A percentile compares a stretch with the other conserved stretches of the same genome.
phyloP scores from a whole-genome alignment of 2,113 vertebrate genomes.

The Platycercus adscitus region DNA sequence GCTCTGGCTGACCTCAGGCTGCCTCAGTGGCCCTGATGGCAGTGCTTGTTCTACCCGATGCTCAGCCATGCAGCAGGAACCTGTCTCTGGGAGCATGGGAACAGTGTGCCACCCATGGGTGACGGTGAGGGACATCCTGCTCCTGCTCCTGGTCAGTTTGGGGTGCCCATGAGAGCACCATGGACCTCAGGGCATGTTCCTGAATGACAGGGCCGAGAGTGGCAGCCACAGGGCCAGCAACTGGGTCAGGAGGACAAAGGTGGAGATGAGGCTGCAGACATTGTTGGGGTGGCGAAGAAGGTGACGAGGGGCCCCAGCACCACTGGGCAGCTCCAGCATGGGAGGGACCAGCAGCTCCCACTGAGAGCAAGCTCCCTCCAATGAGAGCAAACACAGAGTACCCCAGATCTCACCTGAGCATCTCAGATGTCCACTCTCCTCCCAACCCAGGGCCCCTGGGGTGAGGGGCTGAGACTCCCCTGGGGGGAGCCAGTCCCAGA shows the following conservation, averaged over 20 bases:
- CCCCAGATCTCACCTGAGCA: not conserved
- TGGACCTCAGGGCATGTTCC: not conserved
- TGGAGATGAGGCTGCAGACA: fast-evolving
- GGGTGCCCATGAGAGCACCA: fast-evolving
- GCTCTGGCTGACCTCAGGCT: not conserved
- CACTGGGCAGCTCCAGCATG: not conserved
- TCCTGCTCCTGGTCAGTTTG: not conserved
- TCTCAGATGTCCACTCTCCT: not conserved
- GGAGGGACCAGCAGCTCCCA: not conserved
- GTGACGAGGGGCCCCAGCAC: fast-evolving
- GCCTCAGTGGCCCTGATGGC: not conserved
- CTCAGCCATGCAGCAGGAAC: not conserved
- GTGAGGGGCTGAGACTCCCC: not conserved
- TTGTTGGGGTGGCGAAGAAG: not conserved
- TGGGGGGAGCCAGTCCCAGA: not conserved
- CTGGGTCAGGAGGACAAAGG: conserved; percentile 24
- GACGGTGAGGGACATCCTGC: not conserved
- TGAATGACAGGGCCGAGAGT: not conserved
- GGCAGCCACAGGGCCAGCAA: fast-evolving
- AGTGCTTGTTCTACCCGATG: fast-evolving
- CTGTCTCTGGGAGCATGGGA: fast-evolving
- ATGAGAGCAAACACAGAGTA: fast-evolving
- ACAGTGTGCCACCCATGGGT: fast-evolving
- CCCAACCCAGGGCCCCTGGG: not conserved
- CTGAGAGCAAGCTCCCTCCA: not conserved